Conservation (phyloP, 92 coral and sea anemone genomes). For the Palythoa heliodiscus region DNA sequence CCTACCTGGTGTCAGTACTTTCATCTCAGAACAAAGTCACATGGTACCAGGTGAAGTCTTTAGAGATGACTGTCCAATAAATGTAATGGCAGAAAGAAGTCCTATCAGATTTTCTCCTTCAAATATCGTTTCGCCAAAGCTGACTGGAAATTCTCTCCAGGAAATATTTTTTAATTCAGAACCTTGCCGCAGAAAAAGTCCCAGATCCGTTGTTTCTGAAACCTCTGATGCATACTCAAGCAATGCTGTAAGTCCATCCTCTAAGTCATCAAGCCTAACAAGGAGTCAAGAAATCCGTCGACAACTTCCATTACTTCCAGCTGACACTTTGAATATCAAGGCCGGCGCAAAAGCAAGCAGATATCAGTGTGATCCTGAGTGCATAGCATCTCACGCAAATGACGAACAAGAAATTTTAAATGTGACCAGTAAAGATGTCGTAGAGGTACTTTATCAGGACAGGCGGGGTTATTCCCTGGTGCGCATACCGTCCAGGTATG, state of each 20-base stretch:
- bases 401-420: conserved; percentile 22
- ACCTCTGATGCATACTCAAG: not conserved
- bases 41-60: not conserved
- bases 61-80: not conserved
- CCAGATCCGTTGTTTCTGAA: not conserved
- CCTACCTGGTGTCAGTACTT: not conserved
- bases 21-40: not conserved
- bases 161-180: not conserved
- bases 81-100: not conserved
- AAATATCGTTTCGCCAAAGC: not conserved
- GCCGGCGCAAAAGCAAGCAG: not conserved
- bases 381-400: conserved; percentile 24
- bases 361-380: conserved; percentile 14
- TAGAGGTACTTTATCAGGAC: conserved; percentile 34
- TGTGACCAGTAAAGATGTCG: conserved; percentile 16
- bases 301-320: not conserved
- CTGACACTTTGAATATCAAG: not conserved
- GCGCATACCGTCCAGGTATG: conserved; percentile 39
- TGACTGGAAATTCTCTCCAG: not conserved
- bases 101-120: not conserved
- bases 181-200: not conserved
- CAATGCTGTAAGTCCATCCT: not conserved
- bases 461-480: conserved; percentile 22
- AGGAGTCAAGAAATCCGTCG: not conserved
- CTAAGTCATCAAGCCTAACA: not conserved